Base-by-base conservation (phyloP, 1,140 invertebrate species). In the Vanessa atalanta region DNA sequence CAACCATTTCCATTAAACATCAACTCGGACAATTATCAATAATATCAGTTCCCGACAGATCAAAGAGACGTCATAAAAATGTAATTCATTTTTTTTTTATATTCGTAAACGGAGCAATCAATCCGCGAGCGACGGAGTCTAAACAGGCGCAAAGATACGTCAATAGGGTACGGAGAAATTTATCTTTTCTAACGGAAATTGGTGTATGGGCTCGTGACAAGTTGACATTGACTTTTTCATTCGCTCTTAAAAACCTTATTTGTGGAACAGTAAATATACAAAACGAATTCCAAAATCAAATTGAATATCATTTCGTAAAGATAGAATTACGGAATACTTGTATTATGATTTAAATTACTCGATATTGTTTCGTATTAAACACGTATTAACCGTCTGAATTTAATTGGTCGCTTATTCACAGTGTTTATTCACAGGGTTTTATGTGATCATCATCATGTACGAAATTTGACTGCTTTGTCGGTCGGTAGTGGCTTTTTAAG, bases 141-240 rank as follows among this genome's bases (percentile, higher is more conserved):
- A 76, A 79, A 78, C 74, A 75, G 65, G 77, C 74, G 66, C 72
- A 80, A 82, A 83, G 73, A 83, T 84, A 79, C 81, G 79, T 85
- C 81, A 86, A 85, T 82, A 78, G 78, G 81, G 69, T 77, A 79
- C 78, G 73, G 26, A 79, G 78, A 82, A 87, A 86, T 87, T 87
- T 87, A 87, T 87, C 84, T 77, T 83, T 83, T 79, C 79, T 47
- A 64, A 63, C 73, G 86, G 86, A 89, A 88, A 88, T 89, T 89
- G 85, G 83, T 88, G 83, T 87, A 83, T 86, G 69, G 77, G 77
- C 75, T 78, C 63, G 26, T 69, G 66, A 69, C 66, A 69, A 69
- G 66, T 69, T 69, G 73, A 47, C 55, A 20, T 69, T 57, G 26
- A 67, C 55, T 61, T 61, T 61, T 61, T 37, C 23, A n/a, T 61